Conservation (phyloP, 1,140 invertebrate species). For the Pseudomyrmex cubaensis region DNA sequence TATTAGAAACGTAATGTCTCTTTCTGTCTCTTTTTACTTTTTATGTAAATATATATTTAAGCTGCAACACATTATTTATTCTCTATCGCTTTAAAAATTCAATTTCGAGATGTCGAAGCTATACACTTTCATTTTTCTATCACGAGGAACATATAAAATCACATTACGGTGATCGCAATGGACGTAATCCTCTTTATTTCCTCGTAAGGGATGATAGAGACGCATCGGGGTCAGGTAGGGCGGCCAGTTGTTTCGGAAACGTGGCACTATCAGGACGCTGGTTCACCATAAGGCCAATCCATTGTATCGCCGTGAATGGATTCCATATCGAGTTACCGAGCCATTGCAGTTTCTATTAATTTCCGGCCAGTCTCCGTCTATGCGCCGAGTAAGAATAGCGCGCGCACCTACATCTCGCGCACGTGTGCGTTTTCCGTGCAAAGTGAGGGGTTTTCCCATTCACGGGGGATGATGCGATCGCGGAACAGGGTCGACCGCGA, state of each 20-base stretch:
- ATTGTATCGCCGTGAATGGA: conserved; percentile 39
- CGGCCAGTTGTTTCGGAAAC: conserved; percentile 16
- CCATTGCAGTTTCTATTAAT: conserved; percentile 54
- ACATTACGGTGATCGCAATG: background rate
- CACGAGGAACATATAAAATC: background rate
- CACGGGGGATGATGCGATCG: conserved; percentile 1
- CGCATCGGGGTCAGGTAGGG: background rate
- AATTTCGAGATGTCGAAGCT: no score
- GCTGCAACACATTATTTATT: no score
- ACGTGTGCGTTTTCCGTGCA: background rate
- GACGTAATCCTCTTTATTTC: conserved; percentile 24
- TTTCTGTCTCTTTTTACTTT: no score
- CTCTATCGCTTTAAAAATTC: no score
- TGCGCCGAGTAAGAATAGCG: conserved; percentile 26
- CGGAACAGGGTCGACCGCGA: conserved; percentile 7
- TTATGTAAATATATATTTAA: no score
- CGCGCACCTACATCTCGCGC: background rate
- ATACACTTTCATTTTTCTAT: background rate
- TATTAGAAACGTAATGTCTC: no score
- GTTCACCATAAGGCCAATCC: conserved; percentile 25
- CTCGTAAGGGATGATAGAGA: background rate
- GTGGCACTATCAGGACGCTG: background rate
- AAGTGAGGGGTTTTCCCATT: background rate
- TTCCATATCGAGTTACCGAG: conserved; percentile 45
- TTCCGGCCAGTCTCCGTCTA: conserved; percentile 33